A percentile compares a stretch with the other conserved stretches of the same genome.
These are phyloP conservation scores for Meriones unguiculatus DNA, from an alignment of 2,113 vertebrate genomes.

Conservation along the genomic window DNA sequence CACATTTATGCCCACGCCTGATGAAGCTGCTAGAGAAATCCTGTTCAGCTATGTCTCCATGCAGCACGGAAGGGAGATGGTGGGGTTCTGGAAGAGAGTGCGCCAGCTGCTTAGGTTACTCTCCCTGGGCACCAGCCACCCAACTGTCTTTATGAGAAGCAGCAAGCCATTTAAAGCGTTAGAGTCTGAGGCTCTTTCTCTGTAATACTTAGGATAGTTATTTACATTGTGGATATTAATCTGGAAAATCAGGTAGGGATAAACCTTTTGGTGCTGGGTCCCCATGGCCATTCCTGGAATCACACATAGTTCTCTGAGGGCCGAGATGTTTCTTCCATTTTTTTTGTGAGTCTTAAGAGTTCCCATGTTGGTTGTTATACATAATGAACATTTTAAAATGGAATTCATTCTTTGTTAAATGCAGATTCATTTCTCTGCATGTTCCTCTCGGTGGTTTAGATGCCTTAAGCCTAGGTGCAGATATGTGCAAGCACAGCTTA, in stretches of 20 bases:
- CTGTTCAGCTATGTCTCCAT: accelerated
- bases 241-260: background rate
- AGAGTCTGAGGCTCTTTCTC: background rate
- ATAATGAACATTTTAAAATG: background rate
- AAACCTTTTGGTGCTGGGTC: background rate
- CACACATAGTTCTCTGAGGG: accelerated
- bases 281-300: background rate
- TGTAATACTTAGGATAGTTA: background rate
- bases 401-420: background rate
- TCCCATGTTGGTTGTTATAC: background rate
- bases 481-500: background rate
- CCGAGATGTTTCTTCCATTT: background rate
- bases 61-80: background rate
- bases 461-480: accelerated
- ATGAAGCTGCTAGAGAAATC: background rate
- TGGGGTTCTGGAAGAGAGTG: accelerated
- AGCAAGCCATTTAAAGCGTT: background rate
- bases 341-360: background rate
- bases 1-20: background rate
- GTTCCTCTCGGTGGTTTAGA: background rate
- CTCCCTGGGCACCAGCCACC: accelerated
- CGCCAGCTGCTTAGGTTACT: background rate
- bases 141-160: accelerated
- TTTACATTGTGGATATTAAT: background rate
- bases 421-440: background rate